These are phyloP conservation scores for Halichoerus grypus DNA, from an alignment of 2,113 vertebrate genomes.

Conservation along the genomic window DNA sequence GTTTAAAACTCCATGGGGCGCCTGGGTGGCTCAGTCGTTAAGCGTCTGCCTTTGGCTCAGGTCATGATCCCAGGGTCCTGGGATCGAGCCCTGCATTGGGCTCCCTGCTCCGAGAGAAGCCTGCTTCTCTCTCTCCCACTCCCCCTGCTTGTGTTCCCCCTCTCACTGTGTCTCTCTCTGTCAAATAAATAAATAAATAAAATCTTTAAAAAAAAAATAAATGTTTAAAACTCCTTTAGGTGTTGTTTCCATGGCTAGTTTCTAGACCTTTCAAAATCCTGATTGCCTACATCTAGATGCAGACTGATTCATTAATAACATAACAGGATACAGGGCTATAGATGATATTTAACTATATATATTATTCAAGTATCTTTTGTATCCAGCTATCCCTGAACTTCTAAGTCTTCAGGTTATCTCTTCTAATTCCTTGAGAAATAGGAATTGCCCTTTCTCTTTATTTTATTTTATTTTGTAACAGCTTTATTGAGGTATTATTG, in stretches of 20 bases:
- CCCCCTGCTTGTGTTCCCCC: too few relatives aligned
- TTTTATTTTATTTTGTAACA: background rate
- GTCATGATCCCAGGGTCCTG: too few relatives aligned
- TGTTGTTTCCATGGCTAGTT: background rate
- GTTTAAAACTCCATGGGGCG: background rate
- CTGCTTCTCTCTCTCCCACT: too few relatives aligned
- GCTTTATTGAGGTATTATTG: background rate
- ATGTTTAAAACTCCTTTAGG: background rate
- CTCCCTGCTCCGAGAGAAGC: too few relatives aligned
- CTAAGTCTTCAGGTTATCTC: background rate
- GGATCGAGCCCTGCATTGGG: too few relatives aligned
- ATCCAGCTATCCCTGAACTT: background rate
- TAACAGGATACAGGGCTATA: background rate
- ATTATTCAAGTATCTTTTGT: background rate
- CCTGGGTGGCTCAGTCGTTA: too few relatives aligned
- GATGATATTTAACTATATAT: background rate
- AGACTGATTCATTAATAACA: background rate
- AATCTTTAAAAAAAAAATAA: background rate
- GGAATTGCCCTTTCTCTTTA: background rate
- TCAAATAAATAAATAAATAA: too few relatives aligned
- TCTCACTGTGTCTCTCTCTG: too few relatives aligned
- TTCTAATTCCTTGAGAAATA: background rate
- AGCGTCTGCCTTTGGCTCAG: too few relatives aligned
- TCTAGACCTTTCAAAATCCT: background rate
- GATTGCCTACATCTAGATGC: background rate